Conservation (phyloP, 2,113 vertebrate genomes). For the Prionailurus viverrinus region DNA sequence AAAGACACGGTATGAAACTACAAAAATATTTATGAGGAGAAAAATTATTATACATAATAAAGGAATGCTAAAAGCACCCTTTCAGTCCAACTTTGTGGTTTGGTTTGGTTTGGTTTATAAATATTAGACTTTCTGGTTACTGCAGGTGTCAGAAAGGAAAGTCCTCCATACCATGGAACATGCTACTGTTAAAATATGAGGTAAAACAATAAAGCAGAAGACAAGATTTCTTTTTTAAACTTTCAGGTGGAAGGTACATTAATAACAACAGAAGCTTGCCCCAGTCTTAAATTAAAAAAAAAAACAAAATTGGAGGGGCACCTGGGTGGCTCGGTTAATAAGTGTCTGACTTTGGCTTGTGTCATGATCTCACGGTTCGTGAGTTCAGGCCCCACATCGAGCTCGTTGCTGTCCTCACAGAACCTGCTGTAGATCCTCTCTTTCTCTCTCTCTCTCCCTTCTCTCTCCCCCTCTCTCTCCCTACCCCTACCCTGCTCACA, state of each 20-base stretch:
- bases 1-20: neutral
- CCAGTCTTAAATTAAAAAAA: neutral
- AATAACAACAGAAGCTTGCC: neutral
- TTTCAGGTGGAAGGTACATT: neutral
- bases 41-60: neutral
- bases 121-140: neutral
- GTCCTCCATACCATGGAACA: neutral
- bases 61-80: neutral
- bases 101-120: neutral
- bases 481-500: no score
- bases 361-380: no score
- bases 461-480: no score
- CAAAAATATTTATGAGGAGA: neutral
- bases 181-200: neutral
- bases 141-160: neutral
- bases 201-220: slow-evolving; percentile 15
- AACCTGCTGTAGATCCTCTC: no score
- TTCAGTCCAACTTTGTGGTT: neutral
- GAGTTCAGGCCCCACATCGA: no score
- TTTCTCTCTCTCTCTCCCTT: no score
- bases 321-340: no score
- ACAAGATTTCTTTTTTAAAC: neutral
- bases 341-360: no score
- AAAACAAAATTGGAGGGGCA: neutral
- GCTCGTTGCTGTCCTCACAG: no score